Base-by-base conservation (phyloP, 2,797 vertebrate species). In the Sebastes goodei region DNA sequence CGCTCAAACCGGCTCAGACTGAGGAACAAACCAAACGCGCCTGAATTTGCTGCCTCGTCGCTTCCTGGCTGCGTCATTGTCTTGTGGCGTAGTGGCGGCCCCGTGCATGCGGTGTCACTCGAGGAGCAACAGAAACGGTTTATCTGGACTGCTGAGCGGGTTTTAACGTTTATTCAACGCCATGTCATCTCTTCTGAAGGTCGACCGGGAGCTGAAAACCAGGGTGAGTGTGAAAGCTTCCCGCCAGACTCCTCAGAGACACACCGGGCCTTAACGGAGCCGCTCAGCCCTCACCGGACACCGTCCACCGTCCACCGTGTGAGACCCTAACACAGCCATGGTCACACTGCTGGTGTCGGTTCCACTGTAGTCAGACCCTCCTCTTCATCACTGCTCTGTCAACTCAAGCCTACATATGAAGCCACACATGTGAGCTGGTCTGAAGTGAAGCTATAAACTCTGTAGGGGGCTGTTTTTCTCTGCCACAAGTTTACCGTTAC, bases 171-270 rank as follows among this genome's bases (percentile, higher is more conserved):
- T 32, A 4, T 25, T 53, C 6, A 1, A 5, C 65, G 2, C 10
- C 17, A 76, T 76, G 74, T 76, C 74, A 14, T 69, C 57, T 27
- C 30, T 69, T n/a, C 65, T 69, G 21, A 76, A 76, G 30, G 56
- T 76, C 17, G 57, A 61, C 30, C 32, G 65, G 11, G 74, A 69
- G 21, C 30, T 76, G 57, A 76, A 69, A 7, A 69, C 15, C 57
- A 27, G 57, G 66, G 74, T 76, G 66, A 69, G 73, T 59, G 35
- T 32, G 21, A 1, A 12, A 17, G 46, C 17, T 29, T 4, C 14
- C 12, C 23, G 38, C 7, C 62, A 14, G 62, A 10, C 14, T 17
- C 23, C 21, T 42, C 3, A 7, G 38, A 9, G 29, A 32, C n/a
- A 6, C 60, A 25, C 10, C 14, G 6, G 14, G 59, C 42, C 42